Evolutionary conservation across 2,888 invertebrate genomes (phyloP), one percentile per base, ranked within the genome.

Genomic region (Deladenus siricidicola): DNA sequence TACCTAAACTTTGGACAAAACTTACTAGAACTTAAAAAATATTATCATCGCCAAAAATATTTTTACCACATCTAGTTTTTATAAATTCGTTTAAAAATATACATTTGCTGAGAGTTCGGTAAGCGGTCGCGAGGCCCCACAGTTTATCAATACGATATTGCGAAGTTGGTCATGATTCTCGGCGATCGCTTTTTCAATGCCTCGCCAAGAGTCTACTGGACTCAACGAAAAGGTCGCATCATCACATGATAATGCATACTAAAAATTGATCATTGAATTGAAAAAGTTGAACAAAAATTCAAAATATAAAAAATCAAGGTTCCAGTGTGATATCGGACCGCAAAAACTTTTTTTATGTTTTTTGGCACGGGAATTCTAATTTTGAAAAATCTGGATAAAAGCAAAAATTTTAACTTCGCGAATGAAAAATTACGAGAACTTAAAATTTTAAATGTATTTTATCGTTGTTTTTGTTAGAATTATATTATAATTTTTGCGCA

Each of bases 171-270:
- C 68, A 24, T 59, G 54, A 21, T 68, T 59, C 6, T 65, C 67
- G 3, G 54, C 54, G 8, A 76, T 58, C 21, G 65, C 60, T 28
- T 58, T 61, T n/a, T 73, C 66, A 42, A 76, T 30, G 3, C 62
- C 60, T 19, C 60, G 60, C 68, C 69, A 71, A 10, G 64, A 60
- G 39, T 66, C 65, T 4, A 76, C 70, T 3, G 70, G 56, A 3
- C 65, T 53, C 14, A 76, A 55, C 2, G 76, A 66, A 60, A 59
- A 73, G 0, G 71, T 59, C 44, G 70, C 65, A 48, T 76, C 73
- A 60, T 76, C 76, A 54, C 72, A 70, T 34, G 60, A 56, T 39
- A 76, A 60, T 14, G 72, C 62, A 48, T 72, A 65, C 76, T 76
- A 54, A 64, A 76, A 65, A 21, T 6, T 52, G 44, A 43, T 65